Base-by-base conservation (phyloP, 1,140 invertebrate species). In the Lanistes nyassanus region DNA sequence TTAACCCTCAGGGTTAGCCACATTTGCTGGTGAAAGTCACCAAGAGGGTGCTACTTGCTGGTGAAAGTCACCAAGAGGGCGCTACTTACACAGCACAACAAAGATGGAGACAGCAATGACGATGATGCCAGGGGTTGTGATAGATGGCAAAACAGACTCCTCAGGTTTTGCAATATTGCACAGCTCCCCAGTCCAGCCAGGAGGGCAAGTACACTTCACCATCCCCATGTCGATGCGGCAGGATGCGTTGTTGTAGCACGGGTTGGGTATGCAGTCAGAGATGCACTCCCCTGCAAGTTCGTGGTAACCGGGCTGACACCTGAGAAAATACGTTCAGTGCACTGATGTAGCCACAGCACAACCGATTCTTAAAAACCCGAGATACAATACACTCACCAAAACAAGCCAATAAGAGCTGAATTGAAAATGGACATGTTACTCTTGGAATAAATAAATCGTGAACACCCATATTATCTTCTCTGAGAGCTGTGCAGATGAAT, bases 111-210 rank as follows among this genome's bases (percentile, higher is more conserved):
- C 75, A n/a, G 89, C 69, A 60, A 90, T 88, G 64, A 85, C 86
- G 19, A 87, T 79, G 9, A 90, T 80, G 58, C 84, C 86, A 6
- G 82, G 84, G 26, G 82, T 82, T 19, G 81, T 86, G n/a, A 90
- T 74, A 19, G 81, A 82, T 13, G 83, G 84, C 26, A 79, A 76
- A 11, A 79, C 74, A 9, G 80, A 76, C 67, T 74, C 53, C 47
- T 77, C 76, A 11, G 70, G 70, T n/a, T 78, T 70, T n/a, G 76
- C 53, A 36, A 79, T 75, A 87, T 98, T 95, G 90, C 97, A 99
- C 88, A 97, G 95, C 83, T 95, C 94, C 69, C 97, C 97, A 92
- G 94, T 96, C 90, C 95, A 99, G 60, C 96, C 96, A 76, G 94
- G 93, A 5, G 94, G 94, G 88, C 97, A 87, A 13, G 71, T 42